Base-by-base conservation (phyloP, 2,113 vertebrate species). In the Hypocryptadius cinnamomeus region DNA sequence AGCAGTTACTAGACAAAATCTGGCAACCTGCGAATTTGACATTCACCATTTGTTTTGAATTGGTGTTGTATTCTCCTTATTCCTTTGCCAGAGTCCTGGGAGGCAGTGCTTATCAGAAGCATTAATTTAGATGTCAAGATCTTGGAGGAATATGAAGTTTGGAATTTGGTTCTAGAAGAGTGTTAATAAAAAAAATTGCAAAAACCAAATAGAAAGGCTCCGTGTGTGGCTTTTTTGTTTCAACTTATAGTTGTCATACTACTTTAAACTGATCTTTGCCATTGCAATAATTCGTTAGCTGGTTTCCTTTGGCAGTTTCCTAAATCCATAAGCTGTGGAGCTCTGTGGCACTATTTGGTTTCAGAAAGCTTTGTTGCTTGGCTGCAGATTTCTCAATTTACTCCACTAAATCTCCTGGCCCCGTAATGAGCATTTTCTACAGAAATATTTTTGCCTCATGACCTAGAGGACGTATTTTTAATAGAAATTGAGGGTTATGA, bases 11-110 rank as follows among this genome's bases (percentile, higher is more conserved):
- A 95, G 94, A 93, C 51, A 93, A 92, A 94, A 78, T 74, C 79
- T 87, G 87, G 73, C 90, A 95, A 96, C 68, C 57, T 85, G 74
- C 50, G 68, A 68, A 89, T 96, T 96, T 93, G 85, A 95, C 93
- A 89, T 37, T 15, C 87, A 78, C 85, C 59, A 40, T 96, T 97
- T 97, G 69, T 96, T 96, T 96, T 90, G 53, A 93, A 77, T 61
- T 53, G 39, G 76, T 92, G 16, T 93, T 8, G 5, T 89, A 47
- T 66, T 78, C 78, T 85, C 74, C 31, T 91, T 61, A 50, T 91
- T 95, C 78, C 81, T 90, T 77, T 85, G 73, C 56, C 92, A 48
- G 93, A 94, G 63, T 92, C 39, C 30, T 19, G 39, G 90, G 88
- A 88, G 87, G 71, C 1, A 1, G 39, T 63, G n/a, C 61, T 79